These are phyloP conservation scores for Paramisgurnus dabryanus DNA, from an alignment of 2,113 vertebrate species.

Conservation along the genomic window DNA sequence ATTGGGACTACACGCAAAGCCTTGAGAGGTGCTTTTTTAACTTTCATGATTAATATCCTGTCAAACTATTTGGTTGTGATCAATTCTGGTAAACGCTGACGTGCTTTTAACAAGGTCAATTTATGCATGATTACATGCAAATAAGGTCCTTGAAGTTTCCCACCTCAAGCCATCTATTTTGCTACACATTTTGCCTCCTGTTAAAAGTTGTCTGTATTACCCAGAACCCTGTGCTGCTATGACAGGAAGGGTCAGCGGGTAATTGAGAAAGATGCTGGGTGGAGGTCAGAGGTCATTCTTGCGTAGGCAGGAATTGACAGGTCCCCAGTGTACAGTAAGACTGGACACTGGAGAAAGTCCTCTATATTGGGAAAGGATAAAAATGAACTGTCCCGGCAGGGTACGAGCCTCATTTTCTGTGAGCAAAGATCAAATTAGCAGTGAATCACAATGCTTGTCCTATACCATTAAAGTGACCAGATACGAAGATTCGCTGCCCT, in stretches of 20 bases:
- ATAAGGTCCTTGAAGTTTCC: conserved; percentile 2
- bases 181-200: not conserved
- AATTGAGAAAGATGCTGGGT: conserved; percentile 59
- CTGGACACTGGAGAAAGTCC: not conserved
- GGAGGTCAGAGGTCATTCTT: conserved; percentile 63
- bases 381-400: conserved; percentile 49
- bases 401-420: conserved; percentile 40
- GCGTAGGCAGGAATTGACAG: not conserved
- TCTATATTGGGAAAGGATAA: conserved; percentile 23
- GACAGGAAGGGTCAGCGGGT: conserved; percentile 63
- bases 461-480: conserved; percentile 44
- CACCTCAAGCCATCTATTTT: not conserved
- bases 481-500: conserved; percentile 32
- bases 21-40: not conserved
- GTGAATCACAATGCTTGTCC: conserved; percentile 38
- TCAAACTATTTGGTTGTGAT: not conserved
- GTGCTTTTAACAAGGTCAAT: not conserved
- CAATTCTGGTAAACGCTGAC: not conserved
- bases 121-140: not conserved
- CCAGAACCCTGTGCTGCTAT: conserved; percentile 42
- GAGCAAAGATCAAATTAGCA: conserved; percentile 58
- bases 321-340: conserved; percentile 8
- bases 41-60: not conserved
- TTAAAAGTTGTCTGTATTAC: conserved; percentile 21
- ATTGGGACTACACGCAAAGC: too few relatives aligned